Conservation (phyloP, 2,113 vertebrate genomes). For the Circaetus gallicus region DNA sequence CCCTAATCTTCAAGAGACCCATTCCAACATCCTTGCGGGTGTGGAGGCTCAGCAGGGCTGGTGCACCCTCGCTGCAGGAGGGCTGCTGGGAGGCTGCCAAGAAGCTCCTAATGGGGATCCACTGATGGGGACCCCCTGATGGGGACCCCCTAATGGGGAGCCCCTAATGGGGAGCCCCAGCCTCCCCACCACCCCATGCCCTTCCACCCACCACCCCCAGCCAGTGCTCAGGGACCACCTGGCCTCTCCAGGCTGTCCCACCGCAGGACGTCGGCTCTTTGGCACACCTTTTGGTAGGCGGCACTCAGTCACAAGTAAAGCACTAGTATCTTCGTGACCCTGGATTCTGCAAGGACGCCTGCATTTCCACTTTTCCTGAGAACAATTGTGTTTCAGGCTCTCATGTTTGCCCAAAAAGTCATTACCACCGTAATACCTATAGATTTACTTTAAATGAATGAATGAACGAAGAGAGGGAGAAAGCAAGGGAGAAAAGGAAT, state of each 20-base stretch:
- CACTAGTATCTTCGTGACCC: neutral
- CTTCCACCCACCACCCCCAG: too few relatives aligned
- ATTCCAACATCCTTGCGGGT: neutral
- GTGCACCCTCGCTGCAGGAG: neutral
- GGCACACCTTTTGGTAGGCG: neutral
- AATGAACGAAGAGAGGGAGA: neutral
- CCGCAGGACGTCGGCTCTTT: fast-evolving
- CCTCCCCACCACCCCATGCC: neutral
- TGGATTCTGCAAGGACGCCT: neutral
- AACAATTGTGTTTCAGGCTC: neutral
- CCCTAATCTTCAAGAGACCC: neutral
- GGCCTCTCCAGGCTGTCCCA: neutral
- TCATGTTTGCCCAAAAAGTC: neutral
- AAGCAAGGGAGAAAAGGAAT: neutral
- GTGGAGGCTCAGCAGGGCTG: neutral
- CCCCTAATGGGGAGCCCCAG: neutral
- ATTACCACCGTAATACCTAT: neutral
- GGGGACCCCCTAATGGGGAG: neutral
- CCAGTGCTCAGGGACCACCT: neutral
- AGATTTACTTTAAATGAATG: neutral
- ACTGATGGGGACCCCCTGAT: too few relatives aligned
- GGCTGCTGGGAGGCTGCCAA: neutral
- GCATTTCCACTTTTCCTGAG: neutral
- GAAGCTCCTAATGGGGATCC: neutral
- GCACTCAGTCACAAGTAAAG: neutral